Percentiles rank a stretch among this genome's conserved stretches.
Conservation (phyloP, 2,888 invertebrate genomes). For the Halictus quadricinctus region DNA sequence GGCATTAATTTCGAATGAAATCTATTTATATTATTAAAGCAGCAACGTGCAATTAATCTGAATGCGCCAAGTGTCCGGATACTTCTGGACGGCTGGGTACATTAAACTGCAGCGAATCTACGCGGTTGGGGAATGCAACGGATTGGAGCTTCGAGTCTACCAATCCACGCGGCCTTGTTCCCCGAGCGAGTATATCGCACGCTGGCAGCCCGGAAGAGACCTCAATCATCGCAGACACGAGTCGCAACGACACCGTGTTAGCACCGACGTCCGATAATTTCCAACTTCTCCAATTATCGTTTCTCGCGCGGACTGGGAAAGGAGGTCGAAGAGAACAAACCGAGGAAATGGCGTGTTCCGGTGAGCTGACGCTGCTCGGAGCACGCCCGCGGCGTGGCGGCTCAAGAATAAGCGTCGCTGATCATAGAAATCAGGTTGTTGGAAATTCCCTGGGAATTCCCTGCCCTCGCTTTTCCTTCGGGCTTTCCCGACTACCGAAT, state of each 20-base stretch:
- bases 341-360: conserved; percentile 41
- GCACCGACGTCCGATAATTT: conserved; percentile 59
- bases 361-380: conserved; percentile 54
- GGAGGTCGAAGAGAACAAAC: conserved; percentile 58
- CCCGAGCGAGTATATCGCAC: neutral
- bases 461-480: neutral
- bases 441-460: conserved; percentile 6
- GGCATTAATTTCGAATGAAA: neutral
- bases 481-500: neutral
- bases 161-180: neutral
- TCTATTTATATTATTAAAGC: neutral
- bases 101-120: neutral
- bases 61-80: neutral
- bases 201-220: neutral
- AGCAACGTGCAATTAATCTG: neutral
- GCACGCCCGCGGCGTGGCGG: conserved; percentile 4
- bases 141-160: neutral
- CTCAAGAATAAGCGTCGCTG: conserved; percentile 45
- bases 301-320: conserved; percentile 44
- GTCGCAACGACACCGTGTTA: conserved; percentile 25
- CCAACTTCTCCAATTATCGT: conserved; percentile 68
- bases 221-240: conserved; percentile 9
- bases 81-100: neutral
- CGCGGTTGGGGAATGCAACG: neutral
- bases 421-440: conserved; percentile 35